phyloP scores from a whole-genome alignment of 37 sponge, comb jelly and placozoan species.

The Chondrosia reniformis region DNA sequence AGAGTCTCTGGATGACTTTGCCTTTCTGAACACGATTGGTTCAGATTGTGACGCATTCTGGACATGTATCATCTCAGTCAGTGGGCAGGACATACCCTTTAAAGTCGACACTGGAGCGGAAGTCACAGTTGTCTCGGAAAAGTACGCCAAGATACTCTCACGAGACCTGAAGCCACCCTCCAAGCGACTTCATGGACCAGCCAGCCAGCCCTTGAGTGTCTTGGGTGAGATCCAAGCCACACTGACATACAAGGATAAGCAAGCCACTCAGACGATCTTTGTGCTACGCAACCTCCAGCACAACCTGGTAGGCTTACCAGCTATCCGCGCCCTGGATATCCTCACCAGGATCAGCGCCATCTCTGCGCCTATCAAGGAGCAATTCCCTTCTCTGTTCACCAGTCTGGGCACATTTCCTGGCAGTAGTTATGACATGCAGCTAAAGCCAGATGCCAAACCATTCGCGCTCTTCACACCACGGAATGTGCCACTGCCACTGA shows the following conservation, averaged over 20 bases:
- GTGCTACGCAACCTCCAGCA: conserved; percentile 19
- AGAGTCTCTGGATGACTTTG: conserved; percentile 4
- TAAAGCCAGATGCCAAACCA: conserved; percentile 10
- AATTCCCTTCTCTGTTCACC: conserved; percentile 21
- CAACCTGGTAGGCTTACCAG: conserved; percentile 36
- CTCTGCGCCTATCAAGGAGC: background rate
- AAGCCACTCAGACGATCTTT: conserved; percentile 14
- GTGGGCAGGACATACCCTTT: conserved; percentile 21
- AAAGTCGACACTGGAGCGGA: conserved; percentile 42
- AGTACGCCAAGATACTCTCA: background rate
- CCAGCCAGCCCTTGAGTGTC: background rate
- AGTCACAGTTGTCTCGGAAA: conserved; percentile 27
- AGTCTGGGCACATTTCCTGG: conserved; percentile 21
- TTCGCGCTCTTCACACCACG: too few species aligned
- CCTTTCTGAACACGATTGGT: conserved; percentile 9
- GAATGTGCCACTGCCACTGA: conserved; percentile 21
- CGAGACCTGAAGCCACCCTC: background rate
- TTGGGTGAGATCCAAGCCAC: conserved; percentile 12
- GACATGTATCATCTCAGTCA: background rate
- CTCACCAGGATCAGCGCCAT: conserved; percentile 13
- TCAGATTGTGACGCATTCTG: background rate
- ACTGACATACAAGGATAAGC: conserved; percentile 3
- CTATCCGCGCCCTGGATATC: conserved; percentile 22
- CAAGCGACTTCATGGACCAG: conserved; percentile 31
- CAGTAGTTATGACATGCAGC: conserved; percentile 4